Base-by-base conservation (phyloP, 2,113 vertebrate genomes). In the Nothoprocta perdicaria region DNA sequence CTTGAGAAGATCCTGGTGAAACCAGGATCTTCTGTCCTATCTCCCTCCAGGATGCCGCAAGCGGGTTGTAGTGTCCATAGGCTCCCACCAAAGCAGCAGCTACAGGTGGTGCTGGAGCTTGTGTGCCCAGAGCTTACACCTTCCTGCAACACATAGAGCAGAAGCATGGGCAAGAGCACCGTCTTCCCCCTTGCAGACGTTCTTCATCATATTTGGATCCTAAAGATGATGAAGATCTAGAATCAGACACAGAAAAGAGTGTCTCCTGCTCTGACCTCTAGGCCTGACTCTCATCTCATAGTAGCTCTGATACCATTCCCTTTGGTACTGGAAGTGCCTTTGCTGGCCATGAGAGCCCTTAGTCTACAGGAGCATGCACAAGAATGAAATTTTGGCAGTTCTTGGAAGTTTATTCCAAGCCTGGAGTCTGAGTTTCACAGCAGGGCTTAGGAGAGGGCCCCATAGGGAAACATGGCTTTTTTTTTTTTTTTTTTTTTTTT, bases 121-220 rank as follows among this genome's bases (percentile, higher is more conserved):
- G 14, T 45, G 14, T 40, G 52, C 43, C 69, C 33, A 52, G 18
- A n/a, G 33, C 13, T 61, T 48, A 24, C 4, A 2, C 9, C 17
- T 12, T 26, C 63, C 58, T 76, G 41, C 26, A 60, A 65, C 68
- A 41, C 31, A 12, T 7, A 31, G 31, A 69, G 35, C 9, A 38
- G 15, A 35, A 68, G 35, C 21, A 4, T 8, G 61, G 29, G 6
- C 24, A 8, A 22, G 52, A 10, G 4, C 18, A 52, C 12, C 29
- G 50, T 78, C 41, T 13, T 80, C 65, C 17, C 27, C 12, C 58
- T 65, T 57, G 23, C 35, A 31, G 35, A 14, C 41, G 24, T 63
- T 35, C 27, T 33, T 55, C 2, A 0, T 53, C 1, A 0, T 26
- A 5, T 50, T 26, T 67, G 46, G 50, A 61, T 33, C 31, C 72